Evolutionary conservation across 2,113 vertebrate genomes (phyloP), one percentile per base, ranked within the genome.

Genomic region (Calypte anna): DNA sequence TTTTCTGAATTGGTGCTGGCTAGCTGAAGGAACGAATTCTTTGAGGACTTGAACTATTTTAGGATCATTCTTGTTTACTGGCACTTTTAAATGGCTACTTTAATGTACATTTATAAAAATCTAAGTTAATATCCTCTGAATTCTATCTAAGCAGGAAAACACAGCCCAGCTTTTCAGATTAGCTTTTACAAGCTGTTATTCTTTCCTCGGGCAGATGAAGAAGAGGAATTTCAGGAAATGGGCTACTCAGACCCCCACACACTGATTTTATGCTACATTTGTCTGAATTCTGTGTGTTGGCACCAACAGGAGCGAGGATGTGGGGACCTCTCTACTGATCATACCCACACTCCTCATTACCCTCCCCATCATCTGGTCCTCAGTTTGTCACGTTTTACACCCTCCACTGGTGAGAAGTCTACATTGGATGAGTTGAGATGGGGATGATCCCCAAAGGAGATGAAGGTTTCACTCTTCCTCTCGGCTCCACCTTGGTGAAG

Each of bases 301-400:
- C 59, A 51, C 1, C 0, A 12, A 23, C 0, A 0, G 69, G 40
- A 51, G 51, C 25, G 43, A 40, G 40, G 40, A 44, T 7, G 12
- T 21, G n/a, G 28, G 3, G 36, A 7, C 18, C 46, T 38, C 33
- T 28, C 30, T 66, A 7, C 9, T 5, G 33, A 30, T 25, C 43
- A 6, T 9, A 19, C 51, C 61, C 46, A 11, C 2, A 0, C 23
- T 54, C 10, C 64, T 33, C 70, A n/a, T 25, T 50, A 25, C 53
- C 50, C 25, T 40, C 27, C 53, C 51, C 40, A 55, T 23, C 7
- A 14, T 3, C 14, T 76, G 38, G 44, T 74, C 17, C 62, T 12
- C 20, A 12, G 4, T 51, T 12, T 12, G 12, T 23, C 12, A 24
- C 3, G 6, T 46, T 64, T 38, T 69, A 12, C 51, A 23, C 33